phyloP scores from a whole-genome alignment of 2,113 vertebrate species.

The Cavia aperea region DNA sequence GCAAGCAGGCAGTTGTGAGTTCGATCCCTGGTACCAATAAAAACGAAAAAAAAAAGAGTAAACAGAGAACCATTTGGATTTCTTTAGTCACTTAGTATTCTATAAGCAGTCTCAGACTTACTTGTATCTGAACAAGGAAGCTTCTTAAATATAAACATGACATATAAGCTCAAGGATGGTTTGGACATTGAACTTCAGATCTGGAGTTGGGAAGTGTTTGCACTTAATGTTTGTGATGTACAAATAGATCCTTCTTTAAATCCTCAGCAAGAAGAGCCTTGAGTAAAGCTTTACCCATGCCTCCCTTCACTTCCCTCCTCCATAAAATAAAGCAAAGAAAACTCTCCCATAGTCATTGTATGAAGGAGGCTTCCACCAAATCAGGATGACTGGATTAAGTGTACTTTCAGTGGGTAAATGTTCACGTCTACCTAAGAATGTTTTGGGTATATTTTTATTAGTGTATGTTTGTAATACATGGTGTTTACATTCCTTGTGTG shows the following conservation, averaged over 20 bases:
- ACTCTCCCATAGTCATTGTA: not conserved
- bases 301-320: not conserved
- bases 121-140: conserved; percentile 52
- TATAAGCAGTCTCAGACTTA: conserved; percentile 53
- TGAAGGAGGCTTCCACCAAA: not conserved
- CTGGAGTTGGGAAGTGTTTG: not conserved
- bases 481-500: not conserved
- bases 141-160: conserved; percentile 46
- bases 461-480: not conserved
- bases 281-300: not conserved
- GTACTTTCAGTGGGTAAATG: conserved; percentile 38
- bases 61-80: conserved; percentile 40
- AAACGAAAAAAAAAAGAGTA: not conserved
- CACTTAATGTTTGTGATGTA: conserved; percentile 47
- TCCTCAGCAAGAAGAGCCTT: conserved; percentile 27
- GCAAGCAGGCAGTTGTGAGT: too few species aligned
- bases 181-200: conserved; percentile 60
- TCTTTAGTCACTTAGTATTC: conserved; percentile 37
- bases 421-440: conserved; percentile 22
- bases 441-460: not conserved
- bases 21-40: too few species aligned
- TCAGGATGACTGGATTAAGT: conserved; percentile 13
- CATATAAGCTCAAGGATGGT: conserved; percentile 30
- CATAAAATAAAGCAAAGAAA: conserved; percentile 24
- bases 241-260: conserved; percentile 47